Evolutionary conservation across 1,140 invertebrate genomes (phyloP).

Genomic region (Trypoxylus dichotomus): DNA sequence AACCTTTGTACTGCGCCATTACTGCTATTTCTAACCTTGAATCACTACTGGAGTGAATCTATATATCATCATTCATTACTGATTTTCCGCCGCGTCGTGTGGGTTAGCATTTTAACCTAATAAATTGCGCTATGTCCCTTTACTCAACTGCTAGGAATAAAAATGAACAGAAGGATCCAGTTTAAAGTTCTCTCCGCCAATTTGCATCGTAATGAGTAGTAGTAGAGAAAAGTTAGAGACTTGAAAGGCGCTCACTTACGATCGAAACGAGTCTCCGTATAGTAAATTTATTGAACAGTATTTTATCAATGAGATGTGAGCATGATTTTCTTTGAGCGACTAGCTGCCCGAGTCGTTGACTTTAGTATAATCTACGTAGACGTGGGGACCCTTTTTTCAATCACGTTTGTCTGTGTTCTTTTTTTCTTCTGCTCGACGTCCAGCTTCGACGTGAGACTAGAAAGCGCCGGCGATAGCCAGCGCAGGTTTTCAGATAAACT

Average conservation of each 20-base stretch:
- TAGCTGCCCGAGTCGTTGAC: background rate
- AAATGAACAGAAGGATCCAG: background rate
- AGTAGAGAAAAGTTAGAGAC: background rate
- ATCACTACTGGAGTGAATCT: too few species aligned
- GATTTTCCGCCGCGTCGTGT: background rate
- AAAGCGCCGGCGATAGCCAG: background rate
- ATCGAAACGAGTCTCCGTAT: background rate
- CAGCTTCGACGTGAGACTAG: background rate
- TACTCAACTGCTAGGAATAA: background rate
- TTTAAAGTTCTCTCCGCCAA: slow-evolving; percentile 15
- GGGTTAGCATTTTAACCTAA: slow-evolving; percentile 8
- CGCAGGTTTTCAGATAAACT: background rate
- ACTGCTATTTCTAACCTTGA: too few species aligned
- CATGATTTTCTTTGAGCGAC: slow-evolving; percentile 8
- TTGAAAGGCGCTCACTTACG: background rate
- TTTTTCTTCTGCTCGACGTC: background rate
- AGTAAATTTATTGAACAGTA: slow-evolving; percentile 23
- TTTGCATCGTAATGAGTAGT: slow-evolving; percentile 14
- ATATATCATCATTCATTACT: too few species aligned
- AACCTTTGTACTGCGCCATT: too few species aligned
- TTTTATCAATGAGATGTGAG: slow-evolving; percentile 24
- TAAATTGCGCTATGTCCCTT: slow-evolving; percentile 1
- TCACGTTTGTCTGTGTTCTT: background rate
- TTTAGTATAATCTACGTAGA: background rate
- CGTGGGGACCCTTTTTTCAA: background rate